Evolutionary conservation across 2,113 vertebrate species (phyloP).

Genomic region (Megaleporinus macrocephalus): DNA sequence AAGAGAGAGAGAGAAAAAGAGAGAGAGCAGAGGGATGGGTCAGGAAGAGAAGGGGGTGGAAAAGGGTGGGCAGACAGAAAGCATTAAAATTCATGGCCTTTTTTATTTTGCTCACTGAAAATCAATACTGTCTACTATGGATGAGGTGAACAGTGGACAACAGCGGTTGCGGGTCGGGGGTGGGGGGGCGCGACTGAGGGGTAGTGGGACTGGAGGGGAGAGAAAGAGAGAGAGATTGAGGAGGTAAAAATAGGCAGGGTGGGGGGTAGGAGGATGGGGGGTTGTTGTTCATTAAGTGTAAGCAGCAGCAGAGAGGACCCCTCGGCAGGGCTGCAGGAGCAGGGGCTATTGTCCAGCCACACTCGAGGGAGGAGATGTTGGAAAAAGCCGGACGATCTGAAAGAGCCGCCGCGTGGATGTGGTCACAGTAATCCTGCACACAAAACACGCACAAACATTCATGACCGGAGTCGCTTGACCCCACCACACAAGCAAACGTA

Average conservation of each 20-base stretch:
- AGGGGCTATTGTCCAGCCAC: constrained; percentile 72
- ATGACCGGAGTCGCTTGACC: background rate
- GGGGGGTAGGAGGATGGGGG: constrained; percentile 50
- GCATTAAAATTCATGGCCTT: constrained; percentile 84
- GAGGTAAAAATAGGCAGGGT: constrained; percentile 66
- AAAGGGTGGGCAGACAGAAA: constrained; percentile 69
- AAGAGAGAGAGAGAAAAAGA: constrained; percentile 38
- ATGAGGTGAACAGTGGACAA: constrained; percentile 83
- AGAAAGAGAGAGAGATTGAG: constrained; percentile 23
- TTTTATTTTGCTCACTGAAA: constrained; percentile 83
- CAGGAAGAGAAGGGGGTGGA: constrained; percentile 37
- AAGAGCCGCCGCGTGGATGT: constrained; percentile 8
- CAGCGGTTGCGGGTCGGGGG: constrained; percentile 68
- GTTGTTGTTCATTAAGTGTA: constrained; percentile 76
- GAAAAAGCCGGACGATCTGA: constrained; percentile 8
- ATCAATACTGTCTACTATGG: constrained; percentile 85
- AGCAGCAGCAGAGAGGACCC: constrained; percentile 72
- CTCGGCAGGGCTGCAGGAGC: constrained; percentile 54
- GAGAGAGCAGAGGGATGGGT: constrained; percentile 49
- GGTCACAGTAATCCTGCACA: background rate
- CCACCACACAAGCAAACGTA: background rate
- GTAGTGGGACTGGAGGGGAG: background rate
- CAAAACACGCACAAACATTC: constrained; percentile 6
- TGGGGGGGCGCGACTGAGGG: constrained; percentile 32
- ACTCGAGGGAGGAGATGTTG: constrained; percentile 26